Evolutionary conservation across 2,888 invertebrate species (phyloP).

Genomic region (Drosophila gaucha): DNA sequence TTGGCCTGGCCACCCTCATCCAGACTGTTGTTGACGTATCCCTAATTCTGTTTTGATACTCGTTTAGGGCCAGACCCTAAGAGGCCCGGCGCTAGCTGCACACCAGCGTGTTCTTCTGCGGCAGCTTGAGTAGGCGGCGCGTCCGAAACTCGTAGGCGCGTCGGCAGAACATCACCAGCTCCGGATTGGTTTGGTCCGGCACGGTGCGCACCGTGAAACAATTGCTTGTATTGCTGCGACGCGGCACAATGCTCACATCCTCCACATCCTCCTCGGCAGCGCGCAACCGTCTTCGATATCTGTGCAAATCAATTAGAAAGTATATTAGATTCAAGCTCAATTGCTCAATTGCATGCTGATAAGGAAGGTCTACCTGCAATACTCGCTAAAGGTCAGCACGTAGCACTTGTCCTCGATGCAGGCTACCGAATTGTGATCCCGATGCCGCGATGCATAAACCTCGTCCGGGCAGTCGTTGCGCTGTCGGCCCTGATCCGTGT

Average conservation of each 20-base stretch:
- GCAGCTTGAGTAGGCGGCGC: conserved; percentile 86
- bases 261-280: conserved; percentile 91
- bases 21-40: conserved; percentile 8
- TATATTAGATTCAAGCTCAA: not conserved
- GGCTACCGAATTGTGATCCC: conserved; percentile 97
- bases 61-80: conserved; percentile 6
- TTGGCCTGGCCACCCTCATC: not conserved
- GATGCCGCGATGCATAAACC: conserved; percentile 97
- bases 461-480: conserved; percentile 94
- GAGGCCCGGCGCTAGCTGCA: conserved; percentile 47
- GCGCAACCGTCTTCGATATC: conserved; percentile 93
- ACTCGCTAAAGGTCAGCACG: conserved; percentile 97
- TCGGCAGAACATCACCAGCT: conserved; percentile 97
- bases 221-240: conserved; percentile 86
- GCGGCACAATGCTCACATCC: conserved; percentile 91
- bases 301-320: conserved; percentile 81
- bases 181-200: conserved; percentile 89
- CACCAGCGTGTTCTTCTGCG: conserved; percentile 77
- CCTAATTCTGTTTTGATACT: not conserved
- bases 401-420: conserved; percentile 99
- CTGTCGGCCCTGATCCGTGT: conserved; percentile 95
- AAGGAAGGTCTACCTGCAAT: too few relatives aligned
- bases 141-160: conserved; percentile 97
- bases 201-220: conserved; percentile 86
- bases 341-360: too few relatives aligned